Base-by-base conservation (phyloP, 2,113 vertebrate genomes). In the Heloderma charlesbogerti region DNA sequence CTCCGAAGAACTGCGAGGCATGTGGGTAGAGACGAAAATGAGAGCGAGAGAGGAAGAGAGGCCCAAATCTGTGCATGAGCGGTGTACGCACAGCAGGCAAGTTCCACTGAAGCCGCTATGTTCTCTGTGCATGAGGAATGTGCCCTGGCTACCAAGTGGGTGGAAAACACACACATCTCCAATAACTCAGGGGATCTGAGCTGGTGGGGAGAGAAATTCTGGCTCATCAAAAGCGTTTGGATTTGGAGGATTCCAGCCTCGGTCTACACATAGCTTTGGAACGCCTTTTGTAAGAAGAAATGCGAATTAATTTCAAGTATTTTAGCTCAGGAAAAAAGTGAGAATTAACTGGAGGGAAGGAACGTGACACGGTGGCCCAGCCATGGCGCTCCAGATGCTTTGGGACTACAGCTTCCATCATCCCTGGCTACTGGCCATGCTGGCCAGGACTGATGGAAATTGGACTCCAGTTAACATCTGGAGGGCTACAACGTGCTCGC, bases 1-100 rank as follows among this genome's bases (percentile, higher is more conserved):
- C 78, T 89, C 91, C 74, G 86, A 16, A 0, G 85, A 63, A 84
- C 88, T 51, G 92, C 89, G 71, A 40, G 82, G 57, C 82, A 84
- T 25, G 34, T 12, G 54, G 57, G n/a, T 5, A 43, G 13, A 27
- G 5, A 84, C 16, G 27, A 20, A 67, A 66, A 67, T 1, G 40
- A 67, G 82, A 27, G 37, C 25, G 60, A 43, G 60, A 66, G 25
- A 7, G 60, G 4, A 7, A 29, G 51, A 16, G 31, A 57, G 29
- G 51, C 10, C 51, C 51, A 60, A 9, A 37, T 57, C 54, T 8
- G 51, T 31, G 34, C 5, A 60, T 2, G 29, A n/a, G 7, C 16
- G 0, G 9, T n/a, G 12, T 25, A 66, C 71, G n/a, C 34, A 37
- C 31, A n/a, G 74, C 37, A 43, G 74, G 6, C n/a, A 43, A 6